These are phyloP conservation scores for Rallus crepitans DNA, from an alignment of 2,797 vertebrate genomes.

Conservation along the genomic window DNA sequence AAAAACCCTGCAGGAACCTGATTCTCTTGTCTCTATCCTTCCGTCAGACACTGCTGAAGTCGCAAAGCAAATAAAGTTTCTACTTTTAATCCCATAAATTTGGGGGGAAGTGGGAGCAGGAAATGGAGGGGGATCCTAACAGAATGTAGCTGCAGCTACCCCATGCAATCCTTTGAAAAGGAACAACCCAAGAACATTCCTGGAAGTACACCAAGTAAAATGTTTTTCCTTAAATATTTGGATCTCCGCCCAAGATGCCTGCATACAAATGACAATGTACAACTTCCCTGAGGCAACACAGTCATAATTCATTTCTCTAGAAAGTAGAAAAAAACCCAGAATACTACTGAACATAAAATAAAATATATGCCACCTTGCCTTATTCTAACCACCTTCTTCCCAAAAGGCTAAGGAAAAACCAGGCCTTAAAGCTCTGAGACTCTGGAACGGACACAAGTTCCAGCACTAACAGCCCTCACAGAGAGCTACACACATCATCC, in stretches of 20 bases:
- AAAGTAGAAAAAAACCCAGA: neutral
- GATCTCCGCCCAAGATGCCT: neutral
- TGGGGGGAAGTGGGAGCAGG: fast-evolving
- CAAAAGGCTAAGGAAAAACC: neutral
- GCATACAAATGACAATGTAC: neutral
- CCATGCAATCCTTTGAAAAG: neutral
- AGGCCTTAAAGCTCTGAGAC: neutral
- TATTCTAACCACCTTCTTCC: neutral
- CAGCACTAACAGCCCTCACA: neutral
- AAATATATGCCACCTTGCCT: neutral
- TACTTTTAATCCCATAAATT: neutral
- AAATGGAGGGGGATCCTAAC: neutral
- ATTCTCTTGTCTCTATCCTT: neutral
- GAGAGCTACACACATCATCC: fast-evolving
- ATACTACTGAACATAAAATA: neutral
- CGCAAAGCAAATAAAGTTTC: neutral
- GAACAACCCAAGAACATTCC: neutral
- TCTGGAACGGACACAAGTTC: neutral
- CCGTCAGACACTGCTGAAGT: neutral
- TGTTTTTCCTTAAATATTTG: neutral
- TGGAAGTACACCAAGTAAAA: neutral
- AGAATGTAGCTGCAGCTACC: neutral
- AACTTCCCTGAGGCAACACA: neutral
- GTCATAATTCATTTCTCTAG: neutral
- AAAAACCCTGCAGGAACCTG: neutral